Evolutionary conservation across 2,113 vertebrate genomes (phyloP).

Genomic region (Coracopsis vasa): DNA sequence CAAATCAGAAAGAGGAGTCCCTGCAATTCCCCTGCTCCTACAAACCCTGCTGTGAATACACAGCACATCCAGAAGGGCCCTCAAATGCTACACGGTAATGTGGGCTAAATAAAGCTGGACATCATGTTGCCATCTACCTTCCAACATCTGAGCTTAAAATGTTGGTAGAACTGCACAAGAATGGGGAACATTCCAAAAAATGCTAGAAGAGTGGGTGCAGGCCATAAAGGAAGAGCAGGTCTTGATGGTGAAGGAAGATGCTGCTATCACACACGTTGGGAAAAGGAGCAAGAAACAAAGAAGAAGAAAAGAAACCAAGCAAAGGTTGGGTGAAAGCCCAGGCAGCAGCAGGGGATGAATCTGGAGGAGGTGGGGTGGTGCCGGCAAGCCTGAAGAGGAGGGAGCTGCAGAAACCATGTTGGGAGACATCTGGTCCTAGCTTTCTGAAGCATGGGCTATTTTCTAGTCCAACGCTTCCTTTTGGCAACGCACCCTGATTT

Average conservation of each 20-base stretch:
- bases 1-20: background rate
- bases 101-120: background rate
- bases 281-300: background rate
- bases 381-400: background rate
- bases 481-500: background rate
- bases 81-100: background rate
- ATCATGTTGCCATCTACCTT: background rate
- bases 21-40: background rate
- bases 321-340: background rate
- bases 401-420: background rate
- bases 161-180: background rate
- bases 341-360: background rate
- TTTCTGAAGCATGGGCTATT: background rate
- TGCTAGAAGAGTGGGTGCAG: rapidly evolving
- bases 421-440: background rate
- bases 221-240: background rate
- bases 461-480: background rate
- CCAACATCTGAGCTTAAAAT: background rate
- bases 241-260: background rate
- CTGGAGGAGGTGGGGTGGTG: background rate
- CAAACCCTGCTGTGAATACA: background rate
- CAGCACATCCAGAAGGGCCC: rapidly evolving
- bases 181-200: background rate
- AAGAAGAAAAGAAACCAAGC: background rate
- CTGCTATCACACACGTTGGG: background rate